Conservation (phyloP, 2,888 invertebrate genomes). For the Ophonus ardosiacus region DNA sequence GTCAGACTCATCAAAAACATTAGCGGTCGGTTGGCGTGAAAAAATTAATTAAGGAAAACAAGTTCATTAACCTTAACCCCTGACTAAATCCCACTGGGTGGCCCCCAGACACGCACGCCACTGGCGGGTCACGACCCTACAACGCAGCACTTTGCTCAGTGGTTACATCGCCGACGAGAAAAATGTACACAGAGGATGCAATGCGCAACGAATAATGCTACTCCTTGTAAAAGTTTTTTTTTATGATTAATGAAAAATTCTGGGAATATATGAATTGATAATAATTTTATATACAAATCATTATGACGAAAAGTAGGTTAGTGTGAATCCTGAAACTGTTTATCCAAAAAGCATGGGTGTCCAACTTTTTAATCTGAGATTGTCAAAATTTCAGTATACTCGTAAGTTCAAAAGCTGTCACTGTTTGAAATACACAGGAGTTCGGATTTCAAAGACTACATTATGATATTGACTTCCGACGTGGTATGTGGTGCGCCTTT, state of each 20-base stretch:
- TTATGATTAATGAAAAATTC: conserved; percentile 1
- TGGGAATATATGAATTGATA: conserved; percentile 1
- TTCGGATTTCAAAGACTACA: no score
- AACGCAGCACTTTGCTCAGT: conserved; percentile 38
- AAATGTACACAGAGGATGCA: neutral
- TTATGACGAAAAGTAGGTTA: neutral
- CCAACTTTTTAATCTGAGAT: no score
- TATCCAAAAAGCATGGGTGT: no score
- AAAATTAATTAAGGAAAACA: conserved; percentile 39
- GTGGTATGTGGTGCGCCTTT: no score
- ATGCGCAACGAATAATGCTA: conserved; percentile 9
- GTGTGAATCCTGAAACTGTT: neutral
- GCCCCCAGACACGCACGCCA: conserved; percentile 27
- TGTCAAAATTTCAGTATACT: no score
- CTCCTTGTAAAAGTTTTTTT: conserved; percentile 6
- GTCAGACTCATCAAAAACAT: conserved; percentile 17
- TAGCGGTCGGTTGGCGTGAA: conserved; percentile 27
- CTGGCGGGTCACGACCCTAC: conserved; percentile 35
- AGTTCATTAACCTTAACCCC: conserved; percentile 36
- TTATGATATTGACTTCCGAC: no score
- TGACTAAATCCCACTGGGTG: conserved; percentile 18
- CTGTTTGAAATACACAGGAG: no score
- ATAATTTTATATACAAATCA: neutral
- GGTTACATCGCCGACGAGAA: conserved; percentile 6
- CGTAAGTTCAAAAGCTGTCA: no score